Evolutionary conservation across 2,888 invertebrate species (phyloP).

Genomic region (Serrognathus titanus): DNA sequence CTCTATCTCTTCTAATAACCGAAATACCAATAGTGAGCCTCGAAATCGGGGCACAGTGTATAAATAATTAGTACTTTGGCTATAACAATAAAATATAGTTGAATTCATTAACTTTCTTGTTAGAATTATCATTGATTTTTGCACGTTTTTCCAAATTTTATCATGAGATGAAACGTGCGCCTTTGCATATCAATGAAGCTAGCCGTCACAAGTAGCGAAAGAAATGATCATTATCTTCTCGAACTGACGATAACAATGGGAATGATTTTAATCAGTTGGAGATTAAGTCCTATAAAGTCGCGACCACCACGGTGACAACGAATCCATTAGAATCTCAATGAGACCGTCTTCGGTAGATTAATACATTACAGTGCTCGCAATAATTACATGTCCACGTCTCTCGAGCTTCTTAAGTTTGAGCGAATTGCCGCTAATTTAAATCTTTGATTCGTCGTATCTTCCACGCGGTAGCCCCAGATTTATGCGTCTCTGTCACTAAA

Average conservation of each 20-base stretch:
- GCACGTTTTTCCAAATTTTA: slow-evolving; percentile 7
- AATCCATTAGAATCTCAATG: slow-evolving; percentile 25
- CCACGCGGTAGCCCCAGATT: no score
- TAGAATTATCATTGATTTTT: no score
- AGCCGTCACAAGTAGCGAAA: background rate
- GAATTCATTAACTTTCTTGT: no score
- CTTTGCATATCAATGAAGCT: no score
- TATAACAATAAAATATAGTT: background rate
- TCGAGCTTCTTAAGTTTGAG: slow-evolving; percentile 17
- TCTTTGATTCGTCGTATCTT: no score
- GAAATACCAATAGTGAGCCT: no score
- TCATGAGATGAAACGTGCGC: no score
- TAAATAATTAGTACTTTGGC: background rate
- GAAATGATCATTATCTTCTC: background rate
- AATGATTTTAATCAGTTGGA: slow-evolving; percentile 21
- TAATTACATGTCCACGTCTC: slow-evolving; percentile 12
- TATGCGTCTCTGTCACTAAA: no score
- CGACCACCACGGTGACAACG: slow-evolving; percentile 22
- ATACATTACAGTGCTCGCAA: slow-evolving; percentile 20
- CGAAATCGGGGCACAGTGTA: no score
- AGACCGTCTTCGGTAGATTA: slow-evolving; percentile 21
- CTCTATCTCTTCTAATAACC: no score
- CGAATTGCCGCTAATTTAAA: slow-evolving; percentile 21
- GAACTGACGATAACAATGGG: slow-evolving; percentile 18
- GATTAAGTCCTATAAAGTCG: slow-evolving; percentile 20